Evolutionary conservation across 2,113 vertebrate species (phyloP), one percentile per base, ranked within the genome.

Genomic region (Ciconia stormi): DNA sequence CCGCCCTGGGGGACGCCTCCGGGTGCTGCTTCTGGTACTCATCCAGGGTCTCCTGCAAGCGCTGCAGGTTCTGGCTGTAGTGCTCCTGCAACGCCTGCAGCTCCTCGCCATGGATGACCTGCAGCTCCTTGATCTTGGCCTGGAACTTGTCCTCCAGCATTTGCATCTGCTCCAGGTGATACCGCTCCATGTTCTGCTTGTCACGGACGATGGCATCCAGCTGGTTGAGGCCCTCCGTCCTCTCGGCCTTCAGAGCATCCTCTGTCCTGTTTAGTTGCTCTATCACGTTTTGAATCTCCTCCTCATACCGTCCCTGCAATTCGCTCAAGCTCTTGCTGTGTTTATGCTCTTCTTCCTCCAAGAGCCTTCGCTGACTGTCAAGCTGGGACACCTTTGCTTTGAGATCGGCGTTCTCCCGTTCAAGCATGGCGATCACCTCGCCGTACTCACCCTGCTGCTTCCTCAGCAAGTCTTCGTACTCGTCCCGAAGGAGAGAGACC

Each of bases 71-170:
- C 96, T 98, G 98, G 14, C 98, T 95, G 82, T 99, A 99, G 86
- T 98, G 98, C 17, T 98, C 97, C 79, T 99, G 98, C 76, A 99
- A 91, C 15, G 98, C 97, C 89, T 98, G 97, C 38, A 99, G 97
- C 96, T 99, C 99, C 80, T 99, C 98, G 46, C 97, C 69, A 5
- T 99, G 99, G 82, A 98, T 90, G 5, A 95, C 96, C 93, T 99
- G 98, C n/a, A 99, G 98, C 84, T 99, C 98, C 74, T 98, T 98
- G 80, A 99, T 97, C 95, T 98, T 98, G 61, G 97, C 96, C 72
- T 99, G 98, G 96, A 99, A 99, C 61, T 98, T 98, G 49, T 99
- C 98, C 95, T 99, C 99, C 42, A 99, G 97, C 15, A 97, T 98
- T 52, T 97, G 98, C 82, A 99, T 97, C 32, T 99, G 98, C 87